Evolutionary conservation across 2,797 vertebrate species (phyloP).

Genomic region (Spinus olivaceus): DNA sequence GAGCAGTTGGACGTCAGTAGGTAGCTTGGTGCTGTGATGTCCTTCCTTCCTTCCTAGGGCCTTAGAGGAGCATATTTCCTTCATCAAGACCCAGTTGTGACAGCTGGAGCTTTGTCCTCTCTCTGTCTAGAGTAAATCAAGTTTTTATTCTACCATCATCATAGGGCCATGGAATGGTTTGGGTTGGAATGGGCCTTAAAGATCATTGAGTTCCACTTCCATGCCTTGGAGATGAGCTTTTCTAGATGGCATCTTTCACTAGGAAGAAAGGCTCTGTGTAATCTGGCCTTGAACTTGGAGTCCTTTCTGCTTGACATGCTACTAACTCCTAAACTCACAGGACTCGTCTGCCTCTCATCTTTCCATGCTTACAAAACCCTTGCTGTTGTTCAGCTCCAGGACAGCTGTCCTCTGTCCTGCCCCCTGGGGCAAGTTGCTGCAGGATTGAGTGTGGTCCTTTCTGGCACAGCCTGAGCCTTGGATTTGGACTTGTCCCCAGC

Average conservation of each 20-base stretch:
- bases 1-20: neutral
- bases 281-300: neutral
- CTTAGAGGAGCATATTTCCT: neutral
- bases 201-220: neutral
- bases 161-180: neutral
- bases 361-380: neutral
- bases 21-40: neutral
- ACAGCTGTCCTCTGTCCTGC: neutral
- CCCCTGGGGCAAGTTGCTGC: fast-evolving
- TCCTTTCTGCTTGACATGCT: neutral
- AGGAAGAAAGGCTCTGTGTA: neutral
- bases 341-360: neutral
- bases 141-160: neutral
- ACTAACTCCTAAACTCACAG: neutral
- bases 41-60: neutral
- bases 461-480: neutral
- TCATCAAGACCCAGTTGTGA: neutral
- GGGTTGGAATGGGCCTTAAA: neutral
- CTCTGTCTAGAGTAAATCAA: neutral
- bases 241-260: neutral
- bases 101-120: neutral
- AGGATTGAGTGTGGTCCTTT: neutral
- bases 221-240: neutral
- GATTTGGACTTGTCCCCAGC: neutral
- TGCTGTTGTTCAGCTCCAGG: neutral